Base-by-base conservation (phyloP, 2,797 vertebrate genomes). In the Percopsis omiscomaycus region DNA sequence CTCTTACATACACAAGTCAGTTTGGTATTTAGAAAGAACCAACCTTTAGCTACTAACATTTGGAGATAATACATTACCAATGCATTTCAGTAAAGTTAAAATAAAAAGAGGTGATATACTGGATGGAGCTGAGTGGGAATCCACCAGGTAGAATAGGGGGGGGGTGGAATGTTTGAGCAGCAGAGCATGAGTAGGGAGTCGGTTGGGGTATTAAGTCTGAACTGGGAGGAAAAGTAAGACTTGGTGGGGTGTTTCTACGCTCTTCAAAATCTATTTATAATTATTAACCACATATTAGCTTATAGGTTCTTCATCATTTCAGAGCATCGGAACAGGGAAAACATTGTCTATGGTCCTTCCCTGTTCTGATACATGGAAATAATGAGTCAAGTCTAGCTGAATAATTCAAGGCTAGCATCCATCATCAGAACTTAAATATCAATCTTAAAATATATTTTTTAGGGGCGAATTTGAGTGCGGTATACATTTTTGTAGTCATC, bases 161-260 rank as follows among this genome's bases (percentile, higher is more conserved):
- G 56, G 68, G 56, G 54, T 28, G 79, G 78, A 88, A 86, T 84
- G 84, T 84, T 76, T 66, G 22, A 42, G 68, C 55, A 74, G 73
- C 29, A 71, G 55, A 79, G 60, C 59, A 68, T 67, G 71, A 68
- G 73, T 50, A 6, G 27, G 32, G 9, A 10, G 3, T 53, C 10
- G 15, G 11, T 1, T 4, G n/a, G 37, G 10, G 54, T 13, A 3
- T 16, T 28, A 61, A 57, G 28, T 13, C 42, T 60, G 5, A 57
- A 45, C 9, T 37, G 27, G 13, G 29, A 37, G 32, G 9, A 47
- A 56, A 55, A 60, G 45, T 5, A 58, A 3, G 50, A 15, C 15
- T 65, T 0, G 0, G 1, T 32, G 66, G 66, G 56, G 74, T 64
- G 62, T 3, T 1, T 61, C 16, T 46, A 51, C 10, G 71, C 59